Conservation (phyloP, 2,797 vertebrate genomes). For the Aselliscus stoliczkanus region DNA sequence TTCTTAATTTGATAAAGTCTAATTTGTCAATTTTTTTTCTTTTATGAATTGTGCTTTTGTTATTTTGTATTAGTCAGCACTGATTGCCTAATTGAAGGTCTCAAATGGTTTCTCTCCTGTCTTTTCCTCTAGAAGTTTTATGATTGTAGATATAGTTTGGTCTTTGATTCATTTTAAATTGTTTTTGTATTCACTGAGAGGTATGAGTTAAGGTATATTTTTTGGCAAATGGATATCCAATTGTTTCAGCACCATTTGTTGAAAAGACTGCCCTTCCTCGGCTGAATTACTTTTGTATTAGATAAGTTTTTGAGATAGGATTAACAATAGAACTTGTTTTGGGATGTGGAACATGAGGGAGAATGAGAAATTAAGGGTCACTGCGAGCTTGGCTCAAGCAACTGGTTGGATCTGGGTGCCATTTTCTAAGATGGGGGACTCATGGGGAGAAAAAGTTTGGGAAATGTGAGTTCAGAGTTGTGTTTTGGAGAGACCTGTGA, state of each 20-base stretch:
- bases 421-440: background rate
- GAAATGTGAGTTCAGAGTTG: background rate
- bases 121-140: background rate
- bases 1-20: conserved; percentile 10
- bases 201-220: background rate
- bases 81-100: background rate
- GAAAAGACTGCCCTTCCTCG: background rate
- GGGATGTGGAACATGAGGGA: background rate
- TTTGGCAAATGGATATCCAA: background rate
- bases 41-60: background rate
- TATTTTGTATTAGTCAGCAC: background rate
- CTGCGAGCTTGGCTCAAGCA: background rate
- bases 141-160: background rate
- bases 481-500: background rate
- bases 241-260: background rate
- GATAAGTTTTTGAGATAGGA: background rate
- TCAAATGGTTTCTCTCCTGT: background rate
- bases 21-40: background rate
- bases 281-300: background rate
- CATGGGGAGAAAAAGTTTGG: background rate
- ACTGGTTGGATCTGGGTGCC: background rate
- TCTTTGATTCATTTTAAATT: background rate
- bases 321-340: background rate
- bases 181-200: background rate
- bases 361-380: background rate